Evolutionary conservation across 1,140 invertebrate species (phyloP), one percentile per base, ranked within the genome.

Genomic region (Stegodyphus dumicola): DNA sequence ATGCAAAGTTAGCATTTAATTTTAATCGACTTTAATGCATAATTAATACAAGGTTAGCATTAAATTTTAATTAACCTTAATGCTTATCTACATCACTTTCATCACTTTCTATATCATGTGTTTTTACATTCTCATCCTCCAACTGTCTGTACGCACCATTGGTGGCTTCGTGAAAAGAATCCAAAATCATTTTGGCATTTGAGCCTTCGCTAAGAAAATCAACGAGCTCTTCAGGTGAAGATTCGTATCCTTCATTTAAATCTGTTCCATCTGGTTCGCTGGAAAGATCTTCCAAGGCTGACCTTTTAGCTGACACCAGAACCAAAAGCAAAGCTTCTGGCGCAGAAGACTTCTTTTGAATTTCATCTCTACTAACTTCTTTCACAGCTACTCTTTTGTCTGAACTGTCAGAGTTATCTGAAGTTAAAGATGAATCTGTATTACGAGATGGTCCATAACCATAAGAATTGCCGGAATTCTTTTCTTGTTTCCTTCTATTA

Each of bases 281-380:
- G 33, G 10, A 33, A 33, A 33, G 3, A 48, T 65, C 52, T 33
- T n/a, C 49, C 6, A 17, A 53, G 10, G 49, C 49, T 52, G 77
- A 18, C 18, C 10, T 13, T 51, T 78, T 67, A 11, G 65, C n/a
- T 10, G 77, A 69, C 7, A 78, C 77, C 0, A 78, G 48, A 1
- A 78, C 77, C 13, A 78, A n/a, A n/a, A 78, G n/a, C 6, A 78
- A 18, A 69, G 77, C 77, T 54, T 78, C 48, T 6, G 77, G 77
- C 2, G 60, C 13, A 51, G 75, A 77, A n/a, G 33, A 33, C 33
- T 33, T 33, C 33, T 67, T 6, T 67, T 9, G 17, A 17, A 15
- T 17, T 15, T 67, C 65, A 15, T 67, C 65, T 15, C 7, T 17
- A 5, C n/a, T 18, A 7, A 17, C 65, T 18, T 67, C 15, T 67